Conservation (phyloP, 2,113 vertebrate species). For the Ia io region DNA sequence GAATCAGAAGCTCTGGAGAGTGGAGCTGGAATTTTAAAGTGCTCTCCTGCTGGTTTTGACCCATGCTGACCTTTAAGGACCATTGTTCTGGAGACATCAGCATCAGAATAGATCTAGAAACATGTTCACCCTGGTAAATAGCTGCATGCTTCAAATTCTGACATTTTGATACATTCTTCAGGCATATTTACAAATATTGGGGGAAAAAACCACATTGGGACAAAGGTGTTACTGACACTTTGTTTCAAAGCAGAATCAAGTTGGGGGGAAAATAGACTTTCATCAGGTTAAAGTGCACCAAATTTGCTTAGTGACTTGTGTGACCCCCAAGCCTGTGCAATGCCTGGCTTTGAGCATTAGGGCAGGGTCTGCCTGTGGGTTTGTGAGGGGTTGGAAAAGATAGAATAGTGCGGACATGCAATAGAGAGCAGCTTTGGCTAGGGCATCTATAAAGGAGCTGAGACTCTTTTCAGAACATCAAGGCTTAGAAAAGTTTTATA, state of each 20-base stretch:
- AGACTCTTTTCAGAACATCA: neutral
- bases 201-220: constrained; percentile 5
- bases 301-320: neutral
- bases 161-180: constrained; percentile 31
- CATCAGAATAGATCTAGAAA: neutral
- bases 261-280: neutral
- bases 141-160: neutral
- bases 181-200: constrained; percentile 23
- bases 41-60: neutral
- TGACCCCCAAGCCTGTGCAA: neutral
- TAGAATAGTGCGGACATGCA: neutral
- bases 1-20: neutral
- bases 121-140: neutral
- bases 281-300: neutral
- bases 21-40: neutral
- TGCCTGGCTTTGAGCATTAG: neutral
- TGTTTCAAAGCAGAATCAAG: constrained; percentile 7
- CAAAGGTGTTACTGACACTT: neutral
- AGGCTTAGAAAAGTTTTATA: neutral
- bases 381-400: neutral
- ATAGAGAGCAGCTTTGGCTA: neutral
- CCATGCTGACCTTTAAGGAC: neutral
- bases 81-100: neutral
- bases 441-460: neutral
- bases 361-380: neutral